Base-by-base conservation (phyloP, 2,888 invertebrate genomes). In the Eupelmus urozonus region DNA sequence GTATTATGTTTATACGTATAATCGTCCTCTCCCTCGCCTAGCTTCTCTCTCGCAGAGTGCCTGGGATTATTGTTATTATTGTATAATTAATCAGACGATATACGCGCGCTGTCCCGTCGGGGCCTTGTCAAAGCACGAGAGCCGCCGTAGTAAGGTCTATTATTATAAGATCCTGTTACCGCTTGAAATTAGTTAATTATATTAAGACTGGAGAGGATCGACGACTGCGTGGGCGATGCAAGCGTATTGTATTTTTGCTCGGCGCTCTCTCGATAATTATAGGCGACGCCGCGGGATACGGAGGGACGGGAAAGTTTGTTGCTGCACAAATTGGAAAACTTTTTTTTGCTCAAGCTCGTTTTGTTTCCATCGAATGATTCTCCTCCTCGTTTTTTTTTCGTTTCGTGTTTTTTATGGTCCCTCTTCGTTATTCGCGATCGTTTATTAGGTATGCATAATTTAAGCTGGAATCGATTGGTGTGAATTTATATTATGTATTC, bases 101-200 rank as follows among this genome's bases (percentile, higher is more conserved):
- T 51, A n/a, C n/a, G n/a, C n/a, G n/a, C n/a, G n/a, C n/a, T n/a
- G 59, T 57, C 45, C 9, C 60, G 63, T 18, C 57, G 49, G 60
- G 57, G 73, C 27, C 60, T 34, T 60, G 67, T 71, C 66, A 65
- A 71, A 65, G 42, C 77, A 62, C 45, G 63, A 27, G 34, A 34
- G 18, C 16, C 5, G 34, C 7, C 62, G 27, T 18, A 3, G 3
- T n/a, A 7, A 9, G 4, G 53, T 63, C 57, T 71, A 67, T 76
- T 79, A 69, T 79, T 76, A 72, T 67, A 79, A 79, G 76, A 76
- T 79, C 66, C 53, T 27, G 76, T 76, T 69, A 69, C 79, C 79
- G 76, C 71, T 63, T 51, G 53, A 57, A 79, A 79, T 79, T 76
- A 71, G 76, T 76, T 79, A 67, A 79, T 79, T 76, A 63, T 29